Conservation (phyloP, 2,888 invertebrate genomes). For the Pyralis farinalis region DNA sequence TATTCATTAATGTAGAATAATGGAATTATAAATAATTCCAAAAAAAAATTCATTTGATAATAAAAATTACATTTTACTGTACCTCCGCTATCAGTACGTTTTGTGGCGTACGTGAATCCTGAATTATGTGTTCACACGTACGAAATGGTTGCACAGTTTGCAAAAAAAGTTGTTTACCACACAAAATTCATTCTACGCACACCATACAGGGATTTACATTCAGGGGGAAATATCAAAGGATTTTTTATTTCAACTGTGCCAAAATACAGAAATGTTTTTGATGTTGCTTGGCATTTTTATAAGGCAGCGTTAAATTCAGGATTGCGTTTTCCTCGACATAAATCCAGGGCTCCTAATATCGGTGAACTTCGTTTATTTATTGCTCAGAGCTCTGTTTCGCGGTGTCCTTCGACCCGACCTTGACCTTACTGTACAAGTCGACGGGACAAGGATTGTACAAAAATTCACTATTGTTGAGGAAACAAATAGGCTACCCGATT, state of each 20-base stretch:
- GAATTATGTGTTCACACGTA: constrained; percentile 1
- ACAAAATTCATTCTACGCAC: not conserved
- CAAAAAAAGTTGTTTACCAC: not conserved
- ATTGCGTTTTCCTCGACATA: constrained; percentile 8
- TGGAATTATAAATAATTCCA: no score
- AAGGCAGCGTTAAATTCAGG: constrained; percentile 4
- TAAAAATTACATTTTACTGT: no score
- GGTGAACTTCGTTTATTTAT: constrained; percentile 15
- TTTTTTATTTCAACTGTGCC: not conserved
- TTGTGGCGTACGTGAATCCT: not conserved
- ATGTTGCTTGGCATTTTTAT: not conserved
- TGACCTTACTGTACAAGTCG: not conserved
- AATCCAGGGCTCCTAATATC: constrained; percentile 14
- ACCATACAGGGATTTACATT: not conserved
- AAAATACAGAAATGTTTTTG: not conserved
- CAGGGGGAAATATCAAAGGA: not conserved
- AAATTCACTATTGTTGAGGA: not conserved
- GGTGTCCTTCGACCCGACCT: constrained; percentile 4
- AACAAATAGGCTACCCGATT: not conserved
- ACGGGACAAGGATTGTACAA: not conserved
- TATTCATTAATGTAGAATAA: no score
- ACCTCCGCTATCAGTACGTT: not conserved
- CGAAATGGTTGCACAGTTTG: not conserved
- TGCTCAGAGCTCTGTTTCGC: constrained; percentile 10
- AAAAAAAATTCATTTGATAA: no score